Conservation (phyloP, 2,113 vertebrate genomes). For the Thunnus thynnus region DNA sequence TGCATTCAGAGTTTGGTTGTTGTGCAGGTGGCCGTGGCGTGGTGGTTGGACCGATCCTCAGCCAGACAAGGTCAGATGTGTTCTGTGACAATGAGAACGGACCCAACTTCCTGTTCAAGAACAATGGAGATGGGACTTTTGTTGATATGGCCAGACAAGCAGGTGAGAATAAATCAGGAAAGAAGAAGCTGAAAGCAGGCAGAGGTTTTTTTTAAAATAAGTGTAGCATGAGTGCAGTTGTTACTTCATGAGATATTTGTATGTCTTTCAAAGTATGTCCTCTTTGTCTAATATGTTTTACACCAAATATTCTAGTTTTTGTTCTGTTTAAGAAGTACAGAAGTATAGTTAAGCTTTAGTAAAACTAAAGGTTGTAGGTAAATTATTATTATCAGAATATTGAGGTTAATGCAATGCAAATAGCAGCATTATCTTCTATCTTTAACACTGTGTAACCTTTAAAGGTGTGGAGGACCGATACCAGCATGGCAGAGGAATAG, state of each 20-base stretch:
- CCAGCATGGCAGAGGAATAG: conserved; percentile 92
- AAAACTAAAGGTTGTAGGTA: not conserved
- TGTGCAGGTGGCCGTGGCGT: conserved; percentile 92
- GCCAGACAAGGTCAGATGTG: conserved; percentile 88
- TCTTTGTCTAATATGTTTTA: not conserved
- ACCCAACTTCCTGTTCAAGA: conserved; percentile 96
- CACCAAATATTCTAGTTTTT: not conserved
- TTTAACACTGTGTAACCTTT: not conserved
- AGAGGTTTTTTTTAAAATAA: too few species aligned
- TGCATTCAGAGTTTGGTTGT: conserved; percentile 9
- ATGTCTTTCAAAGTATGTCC: too few species aligned
- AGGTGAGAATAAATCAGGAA: conserved; percentile 82
- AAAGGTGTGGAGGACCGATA: conserved; percentile 90
- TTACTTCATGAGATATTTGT: too few species aligned
- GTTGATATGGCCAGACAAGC: conserved; percentile 85
- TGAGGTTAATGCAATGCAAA: not conserved
- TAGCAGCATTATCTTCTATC: not conserved
- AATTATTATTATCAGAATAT: not conserved
- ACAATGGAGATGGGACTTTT: conserved; percentile 92
- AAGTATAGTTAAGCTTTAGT: not conserved
- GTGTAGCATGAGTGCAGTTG: too few species aligned
- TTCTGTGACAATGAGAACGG: conserved; percentile 98
- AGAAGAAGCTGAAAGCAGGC: not conserved
- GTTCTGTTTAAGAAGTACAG: too few species aligned
- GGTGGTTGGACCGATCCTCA: conserved; percentile 94